These are phyloP conservation scores for Odontomachus brunneus DNA, from an alignment of 1,140 invertebrate species.

Conservation along the genomic window DNA sequence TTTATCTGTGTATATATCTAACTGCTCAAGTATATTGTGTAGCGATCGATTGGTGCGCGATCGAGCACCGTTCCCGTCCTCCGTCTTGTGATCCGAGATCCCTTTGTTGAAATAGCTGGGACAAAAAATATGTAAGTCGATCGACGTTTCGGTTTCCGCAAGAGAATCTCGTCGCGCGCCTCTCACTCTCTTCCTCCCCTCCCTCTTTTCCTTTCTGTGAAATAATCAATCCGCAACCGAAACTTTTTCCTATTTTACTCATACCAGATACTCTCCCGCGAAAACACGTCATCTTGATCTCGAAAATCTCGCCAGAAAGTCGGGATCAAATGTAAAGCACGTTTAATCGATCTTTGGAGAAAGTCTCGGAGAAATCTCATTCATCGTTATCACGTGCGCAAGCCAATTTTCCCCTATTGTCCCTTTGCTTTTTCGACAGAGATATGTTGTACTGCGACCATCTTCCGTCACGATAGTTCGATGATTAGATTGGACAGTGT, in stretches of 20 bases:
- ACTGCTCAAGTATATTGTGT: slow-evolving; percentile 61
- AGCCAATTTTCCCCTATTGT: slow-evolving; percentile 19
- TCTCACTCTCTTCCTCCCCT: background rate
- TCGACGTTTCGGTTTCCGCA: slow-evolving; percentile 65
- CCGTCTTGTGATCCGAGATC: slow-evolving; percentile 39
- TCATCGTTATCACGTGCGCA: slow-evolving; percentile 11
- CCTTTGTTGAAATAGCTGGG: slow-evolving; percentile 76
- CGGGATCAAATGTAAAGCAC: background rate
- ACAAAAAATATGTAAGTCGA: slow-evolving; percentile 77
- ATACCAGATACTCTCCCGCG: too few relatives aligned
- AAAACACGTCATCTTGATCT: too few relatives aligned
- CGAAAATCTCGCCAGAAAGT: too few relatives aligned
- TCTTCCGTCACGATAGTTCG: slow-evolving; percentile 12
- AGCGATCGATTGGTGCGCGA: slow-evolving; percentile 61
- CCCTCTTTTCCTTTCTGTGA: too few relatives aligned
- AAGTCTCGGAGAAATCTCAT: slow-evolving; percentile 1
- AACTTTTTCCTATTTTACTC: too few relatives aligned
- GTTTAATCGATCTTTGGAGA: background rate
- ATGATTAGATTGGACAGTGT: slow-evolving; percentile 15
- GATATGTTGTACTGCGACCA: slow-evolving; percentile 64
- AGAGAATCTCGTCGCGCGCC: slow-evolving; percentile 36
- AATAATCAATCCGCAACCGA: too few relatives aligned
- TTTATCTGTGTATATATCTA: slow-evolving; percentile 63
- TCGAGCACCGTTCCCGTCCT: slow-evolving; percentile 29
- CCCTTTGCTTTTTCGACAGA: slow-evolving; percentile 40